Base-by-base conservation (phyloP, 2,113 vertebrate genomes). In the Trochalopteron elliotii region DNA sequence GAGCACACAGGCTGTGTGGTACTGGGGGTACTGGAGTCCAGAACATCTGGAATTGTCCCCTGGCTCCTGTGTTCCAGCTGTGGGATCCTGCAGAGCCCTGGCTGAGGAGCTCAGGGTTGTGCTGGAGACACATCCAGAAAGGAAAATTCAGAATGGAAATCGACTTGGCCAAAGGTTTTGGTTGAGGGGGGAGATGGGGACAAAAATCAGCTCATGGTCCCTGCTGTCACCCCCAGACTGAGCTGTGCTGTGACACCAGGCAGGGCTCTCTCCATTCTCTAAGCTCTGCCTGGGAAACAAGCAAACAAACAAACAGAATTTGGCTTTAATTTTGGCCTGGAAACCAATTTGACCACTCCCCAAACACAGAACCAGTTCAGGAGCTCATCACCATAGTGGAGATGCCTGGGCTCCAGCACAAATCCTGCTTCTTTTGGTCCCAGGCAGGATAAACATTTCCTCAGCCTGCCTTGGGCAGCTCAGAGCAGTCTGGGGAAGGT, bases 321-420 rank as follows among this genome's bases (percentile, higher is more conserved):
- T 50, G 49, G 49, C 8, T 50, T 50, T 25, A 25, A 50, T 25
- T 50, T 50, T 50, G 24, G 24, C 49, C 49, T 50, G 61, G n/a
- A 78, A 40, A 74, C 5, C 49, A 49, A 23, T 27, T 15, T 1
- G 1, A 11, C 3, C 3, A 27, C 5, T 5, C 30, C 21, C 25
- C 23, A 59, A 10, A 27, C n/a, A n/a, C 0, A 3, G 16, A 81
- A 10, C 11, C 45, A 31, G 17, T n/a, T 37, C 31, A 78, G 12
- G 33, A 57, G 47, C 4, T 0, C 45, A n/a, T 12, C 19, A 1
- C 30, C 30, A 15, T 0, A 0, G 28, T 5, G 25, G 5, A 55
- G 31, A 24, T 22, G 17, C 28, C 37, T 25, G 19, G 15, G n/a
- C 28, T 11, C 27, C 61, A 70, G 49, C 14, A 42, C 80, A 47